phyloP scores from a whole-genome alignment of 30 jellyfish, hydroid and myxozoan species.

The Aurelia aurita complex sp. Pacific region DNA sequence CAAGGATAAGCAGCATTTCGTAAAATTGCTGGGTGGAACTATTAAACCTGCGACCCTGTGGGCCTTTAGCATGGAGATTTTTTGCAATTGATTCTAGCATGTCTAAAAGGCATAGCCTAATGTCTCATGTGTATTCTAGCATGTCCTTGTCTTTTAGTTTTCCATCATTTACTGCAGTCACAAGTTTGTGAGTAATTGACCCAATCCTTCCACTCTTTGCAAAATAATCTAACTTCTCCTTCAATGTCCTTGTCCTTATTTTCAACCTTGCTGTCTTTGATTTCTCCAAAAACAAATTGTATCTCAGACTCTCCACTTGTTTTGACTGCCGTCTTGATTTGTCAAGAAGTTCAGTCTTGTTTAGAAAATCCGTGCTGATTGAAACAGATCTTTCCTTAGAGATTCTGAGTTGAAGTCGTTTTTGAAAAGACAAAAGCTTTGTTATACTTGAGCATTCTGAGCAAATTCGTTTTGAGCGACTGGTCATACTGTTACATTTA shows the following conservation, averaged over 20 bases:
- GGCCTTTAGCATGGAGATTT: too few species aligned
- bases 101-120: too few species aligned
- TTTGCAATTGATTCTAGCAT: too few species aligned
- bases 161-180: background rate
- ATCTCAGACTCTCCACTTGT: background rate
- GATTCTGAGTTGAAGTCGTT: background rate
- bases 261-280: background rate
- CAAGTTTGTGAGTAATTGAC: conserved; percentile 6
- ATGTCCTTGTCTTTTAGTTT: background rate
- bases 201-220: conserved; percentile 16
- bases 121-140: too few species aligned
- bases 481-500: conserved; percentile 7
- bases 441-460: background rate
- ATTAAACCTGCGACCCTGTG: too few species aligned
- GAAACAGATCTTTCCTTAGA: too few species aligned
- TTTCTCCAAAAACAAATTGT: background rate
- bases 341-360: too few species aligned
- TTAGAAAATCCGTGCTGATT: too few species aligned
- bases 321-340: background rate
- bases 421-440: conserved; percentile 2
- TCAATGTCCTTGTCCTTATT: background rate
- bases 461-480: background rate
- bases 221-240: background rate
- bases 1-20: too few species aligned
- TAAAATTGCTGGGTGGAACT: too few species aligned